Conservation (phyloP, 2,113 vertebrate species). For the Struthidea cinerea region DNA sequence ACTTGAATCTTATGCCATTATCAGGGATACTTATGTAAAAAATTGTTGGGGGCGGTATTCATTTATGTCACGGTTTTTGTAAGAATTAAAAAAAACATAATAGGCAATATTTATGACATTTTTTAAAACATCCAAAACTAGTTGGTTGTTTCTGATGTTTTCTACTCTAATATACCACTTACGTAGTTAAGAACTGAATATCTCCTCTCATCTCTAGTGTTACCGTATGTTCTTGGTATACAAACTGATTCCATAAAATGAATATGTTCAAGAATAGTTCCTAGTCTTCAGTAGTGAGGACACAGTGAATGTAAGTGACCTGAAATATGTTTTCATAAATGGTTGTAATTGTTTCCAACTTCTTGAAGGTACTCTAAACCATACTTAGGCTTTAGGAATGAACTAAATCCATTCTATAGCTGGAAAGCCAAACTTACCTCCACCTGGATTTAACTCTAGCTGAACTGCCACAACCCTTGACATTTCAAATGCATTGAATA, state of each 20-base stretch:
- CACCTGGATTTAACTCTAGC: not conserved
- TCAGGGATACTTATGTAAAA: not conserved
- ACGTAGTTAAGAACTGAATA: not conserved
- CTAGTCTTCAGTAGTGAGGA: not conserved
- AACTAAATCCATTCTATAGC: not conserved
- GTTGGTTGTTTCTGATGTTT: not conserved
- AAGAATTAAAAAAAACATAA: not conserved
- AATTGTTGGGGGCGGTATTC: fast-evolving
- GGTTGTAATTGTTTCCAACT: not conserved
- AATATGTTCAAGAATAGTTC: not conserved
- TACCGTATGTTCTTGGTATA: not conserved
- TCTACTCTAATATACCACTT: not conserved
- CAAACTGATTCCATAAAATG: not conserved
- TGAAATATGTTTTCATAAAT: not conserved
- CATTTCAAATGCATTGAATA: slow-evolving; percentile 44
- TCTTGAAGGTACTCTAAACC: not conserved
- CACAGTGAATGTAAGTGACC: not conserved
- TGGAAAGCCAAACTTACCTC: not conserved
- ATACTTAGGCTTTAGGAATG: not conserved
- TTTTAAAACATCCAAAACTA: not conserved
- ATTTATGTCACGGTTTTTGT: fast-evolving
- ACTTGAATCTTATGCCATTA: not conserved
- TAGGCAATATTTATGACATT: not conserved
- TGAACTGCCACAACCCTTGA: slow-evolving; percentile 35
- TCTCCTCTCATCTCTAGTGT: not conserved